Evolutionary conservation across 2,797 vertebrate genomes (phyloP).

Genomic region (Cynopterus sphinx): DNA sequence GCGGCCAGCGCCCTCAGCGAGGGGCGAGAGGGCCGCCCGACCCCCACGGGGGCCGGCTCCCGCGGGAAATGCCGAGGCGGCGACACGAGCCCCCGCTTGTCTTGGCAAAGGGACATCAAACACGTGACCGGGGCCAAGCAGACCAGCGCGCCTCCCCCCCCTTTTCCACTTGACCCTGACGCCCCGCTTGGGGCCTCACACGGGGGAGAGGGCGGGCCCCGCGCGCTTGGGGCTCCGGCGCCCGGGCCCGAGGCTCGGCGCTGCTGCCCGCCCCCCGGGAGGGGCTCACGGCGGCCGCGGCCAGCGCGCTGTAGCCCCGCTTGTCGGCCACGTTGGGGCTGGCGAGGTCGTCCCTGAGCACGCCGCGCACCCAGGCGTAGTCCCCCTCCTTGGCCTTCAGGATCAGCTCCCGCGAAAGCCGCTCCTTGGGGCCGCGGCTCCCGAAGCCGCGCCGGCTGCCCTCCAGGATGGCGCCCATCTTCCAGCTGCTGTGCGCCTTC

Average conservation of each 20-base stretch:
- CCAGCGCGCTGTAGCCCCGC: slow-evolving; percentile 88
- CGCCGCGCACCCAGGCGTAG: slow-evolving; percentile 74
- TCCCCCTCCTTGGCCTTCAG: slow-evolving; percentile 85
- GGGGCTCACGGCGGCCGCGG: slow-evolving; percentile 88
- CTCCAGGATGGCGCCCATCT: slow-evolving; percentile 85
- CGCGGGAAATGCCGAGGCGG: too few species aligned
- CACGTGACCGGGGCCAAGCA: fast-evolving
- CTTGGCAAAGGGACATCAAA: fast-evolving
- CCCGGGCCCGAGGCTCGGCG: fast-evolving
- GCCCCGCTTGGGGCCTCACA: background rate
- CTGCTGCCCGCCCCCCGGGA: background rate
- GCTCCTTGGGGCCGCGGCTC: slow-evolving; percentile 87
- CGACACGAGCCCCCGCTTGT: fast-evolving
- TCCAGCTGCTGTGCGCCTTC: slow-evolving; percentile 81
- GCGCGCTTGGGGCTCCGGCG: fast-evolving
- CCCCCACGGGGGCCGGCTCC: fast-evolving
- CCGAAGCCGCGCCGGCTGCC: slow-evolving; percentile 84
- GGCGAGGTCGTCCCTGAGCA: slow-evolving; percentile 82
- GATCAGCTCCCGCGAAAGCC: slow-evolving; percentile 86
- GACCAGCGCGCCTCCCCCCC: fast-evolving
- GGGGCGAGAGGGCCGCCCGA: background rate
- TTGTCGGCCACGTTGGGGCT: slow-evolving; percentile 89
- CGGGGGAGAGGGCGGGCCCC: background rate
- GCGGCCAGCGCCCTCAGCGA: fast-evolving
- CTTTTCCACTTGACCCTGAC: fast-evolving